Conservation (phyloP, 1,140 invertebrate genomes). For the Vanessa atalanta region DNA sequence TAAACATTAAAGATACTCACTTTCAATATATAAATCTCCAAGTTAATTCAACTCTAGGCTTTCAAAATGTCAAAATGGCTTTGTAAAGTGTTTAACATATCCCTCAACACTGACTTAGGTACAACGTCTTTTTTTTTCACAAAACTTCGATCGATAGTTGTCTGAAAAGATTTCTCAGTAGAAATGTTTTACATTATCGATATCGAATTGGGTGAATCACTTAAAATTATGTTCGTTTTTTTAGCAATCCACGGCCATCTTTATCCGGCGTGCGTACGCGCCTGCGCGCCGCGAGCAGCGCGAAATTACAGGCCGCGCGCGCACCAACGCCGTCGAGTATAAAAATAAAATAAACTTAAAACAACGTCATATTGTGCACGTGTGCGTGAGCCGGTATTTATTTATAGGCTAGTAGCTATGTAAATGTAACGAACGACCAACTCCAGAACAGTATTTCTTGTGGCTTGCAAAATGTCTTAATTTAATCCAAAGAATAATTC, state of each 20-base stretch:
- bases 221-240: constrained; percentile 16
- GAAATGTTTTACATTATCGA: constrained; percentile 17
- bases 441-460: constrained; percentile 65
- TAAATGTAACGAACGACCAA: constrained; percentile 71
- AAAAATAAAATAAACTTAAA: constrained; percentile 81
- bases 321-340: constrained; percentile 68
- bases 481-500: constrained; percentile 46
- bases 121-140: constrained; percentile 15
- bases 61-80: neutral
- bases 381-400: constrained; percentile 79
- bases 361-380: constrained; percentile 78
- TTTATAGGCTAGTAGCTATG: constrained; percentile 80
- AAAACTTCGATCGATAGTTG: neutral
- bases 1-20: constrained; percentile 23
- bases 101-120: constrained; percentile 26
- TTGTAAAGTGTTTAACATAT: constrained; percentile 24
- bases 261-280: constrained; percentile 71
- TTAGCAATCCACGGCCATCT: constrained; percentile 59
- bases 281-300: constrained; percentile 74
- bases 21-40: constrained; percentile 20
- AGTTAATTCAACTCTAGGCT: constrained; percentile 1
- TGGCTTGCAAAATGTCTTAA: constrained; percentile 77
- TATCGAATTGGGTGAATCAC: constrained; percentile 8
- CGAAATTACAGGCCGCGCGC: constrained; percentile 76
- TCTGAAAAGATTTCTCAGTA: constrained; percentile 18